These are phyloP conservation scores for Candidula unifasciata DNA, from an alignment of 2,888 invertebrate species.

Conservation along the genomic window DNA sequence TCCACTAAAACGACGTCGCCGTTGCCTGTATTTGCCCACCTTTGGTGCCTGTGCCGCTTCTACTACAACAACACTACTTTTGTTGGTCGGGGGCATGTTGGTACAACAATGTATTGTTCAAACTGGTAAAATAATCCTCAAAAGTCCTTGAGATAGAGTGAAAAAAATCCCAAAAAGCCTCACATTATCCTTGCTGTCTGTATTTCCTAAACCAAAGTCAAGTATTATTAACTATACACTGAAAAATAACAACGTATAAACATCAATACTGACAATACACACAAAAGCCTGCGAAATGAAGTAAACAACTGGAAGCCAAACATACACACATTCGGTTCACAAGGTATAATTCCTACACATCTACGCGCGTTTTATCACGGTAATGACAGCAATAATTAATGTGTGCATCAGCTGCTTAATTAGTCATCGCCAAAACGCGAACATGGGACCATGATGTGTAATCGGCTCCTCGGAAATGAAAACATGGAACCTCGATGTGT, in stretches of 20 bases:
- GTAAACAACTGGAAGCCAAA: too few species aligned
- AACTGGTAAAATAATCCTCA: neutral
- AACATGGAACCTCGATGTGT: neutral
- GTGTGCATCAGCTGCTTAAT: neutral
- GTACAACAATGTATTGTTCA: neutral
- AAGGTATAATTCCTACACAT: too few species aligned
- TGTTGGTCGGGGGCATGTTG: conserved; percentile 22
- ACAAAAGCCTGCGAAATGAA: too few species aligned
- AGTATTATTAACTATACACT: too few species aligned
- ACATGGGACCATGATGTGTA: neutral
- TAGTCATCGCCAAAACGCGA: neutral
- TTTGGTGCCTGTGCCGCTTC: neutral
- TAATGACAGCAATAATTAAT: too few species aligned
- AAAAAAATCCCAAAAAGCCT: too few species aligned
- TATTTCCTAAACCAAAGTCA: too few species aligned
- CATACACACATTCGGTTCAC: too few species aligned
- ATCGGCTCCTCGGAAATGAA: neutral
- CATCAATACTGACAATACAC: too few species aligned
- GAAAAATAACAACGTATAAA: too few species aligned
- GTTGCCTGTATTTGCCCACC: conserved; percentile 9
- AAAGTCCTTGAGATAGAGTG: neutral
- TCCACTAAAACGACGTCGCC: conserved; percentile 4
- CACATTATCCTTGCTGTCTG: too few species aligned
- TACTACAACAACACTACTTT: neutral
- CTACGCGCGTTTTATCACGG: too few species aligned